Base-by-base conservation (phyloP, 2,888 invertebrate species). In the Scaptomyza caliginosa region DNA sequence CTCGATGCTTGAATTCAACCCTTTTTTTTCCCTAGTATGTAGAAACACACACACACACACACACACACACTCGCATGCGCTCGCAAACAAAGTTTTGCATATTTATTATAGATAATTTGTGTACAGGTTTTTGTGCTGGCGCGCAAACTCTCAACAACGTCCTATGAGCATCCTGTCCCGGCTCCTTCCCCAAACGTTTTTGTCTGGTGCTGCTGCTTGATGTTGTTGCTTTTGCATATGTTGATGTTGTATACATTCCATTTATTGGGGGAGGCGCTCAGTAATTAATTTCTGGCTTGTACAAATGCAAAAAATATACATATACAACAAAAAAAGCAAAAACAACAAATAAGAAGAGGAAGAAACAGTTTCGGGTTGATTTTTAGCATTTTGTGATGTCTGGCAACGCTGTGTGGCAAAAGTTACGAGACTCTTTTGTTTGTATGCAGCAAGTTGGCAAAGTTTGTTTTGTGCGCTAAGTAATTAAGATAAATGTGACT, bases 21-120 rank as follows among this genome's bases (percentile, higher is more conserved):
- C 74, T 77, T 74, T 74, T 34, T 32, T 34, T 74, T 66, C 62
- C 32, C 23, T 46, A 42, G 42, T 59, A 30, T 52, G 8, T 16
- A 11, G 23, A 52, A 2, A 23, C 24, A 64, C 52, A 52, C 36
- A 63, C 24, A 32, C 42, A 46, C 32, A 36, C 34, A 54, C 23
- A 58, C 36, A 64, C 50, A 38, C 24, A 36, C 24, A 38, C 36
- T 45, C 24, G 24, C 26, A 36, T 42, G 8, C 17, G 17, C 28
- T 45, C 6, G 45, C 43, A 34, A 16, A 34, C 34, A 69, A 87
- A 83, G 84, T 86, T 83, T 83, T 88, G 88, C 83, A 83, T 88
- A 88, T 83, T 83, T 83, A 83, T 83, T 83, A 83, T 83, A 83
- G 83, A 83, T 83, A 88, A 83, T 83, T 88, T 88, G 83, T 88